phyloP scores from a whole-genome alignment of 2,888 invertebrate genomes.

The Acleris literana region DNA sequence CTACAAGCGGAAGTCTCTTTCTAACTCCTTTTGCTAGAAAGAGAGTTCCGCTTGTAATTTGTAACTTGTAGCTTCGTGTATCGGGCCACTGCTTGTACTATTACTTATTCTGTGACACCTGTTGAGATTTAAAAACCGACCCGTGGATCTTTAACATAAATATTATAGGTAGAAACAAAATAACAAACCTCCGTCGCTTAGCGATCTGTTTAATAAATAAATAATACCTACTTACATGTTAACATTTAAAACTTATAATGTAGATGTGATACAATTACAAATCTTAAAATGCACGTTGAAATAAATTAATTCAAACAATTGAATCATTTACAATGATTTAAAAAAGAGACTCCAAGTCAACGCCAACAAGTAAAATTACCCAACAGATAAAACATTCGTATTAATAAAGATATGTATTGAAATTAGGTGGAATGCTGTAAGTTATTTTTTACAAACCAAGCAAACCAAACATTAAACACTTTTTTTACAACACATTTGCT shows the following conservation, averaged over 20 bases:
- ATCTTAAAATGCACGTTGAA: not conserved
- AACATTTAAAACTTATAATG: constrained; percentile 13
- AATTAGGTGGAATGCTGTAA: constrained; percentile 60
- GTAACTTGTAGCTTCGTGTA: no score
- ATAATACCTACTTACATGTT: constrained; percentile 16
- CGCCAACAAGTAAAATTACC: constrained; percentile 21
- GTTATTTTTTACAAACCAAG: constrained; percentile 36
- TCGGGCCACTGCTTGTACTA: no score
- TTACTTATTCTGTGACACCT: no score
- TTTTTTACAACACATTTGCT: no score
- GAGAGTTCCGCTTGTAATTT: no score
- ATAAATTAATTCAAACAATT: constrained; percentile 28
- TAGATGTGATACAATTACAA: constrained; percentile 8
- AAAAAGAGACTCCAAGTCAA: constrained; percentile 38
- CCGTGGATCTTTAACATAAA: not conserved
- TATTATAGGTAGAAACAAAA: not conserved
- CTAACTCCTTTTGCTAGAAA: no score
- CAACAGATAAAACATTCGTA: constrained; percentile 9
- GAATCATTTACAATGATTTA: constrained; percentile 62
- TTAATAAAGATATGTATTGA: constrained; percentile 31
- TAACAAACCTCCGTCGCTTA: constrained; percentile 17
- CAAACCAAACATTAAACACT: constrained; percentile 27
- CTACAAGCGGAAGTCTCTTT: no score
- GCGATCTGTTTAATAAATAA: constrained; percentile 13
- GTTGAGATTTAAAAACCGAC: not conserved